A percentile compares a stretch with the other conserved stretches of the same genome.
These are phyloP conservation scores for Macroglossus sobrinus DNA, from an alignment of 2,113 vertebrate species.

Conservation along the genomic window DNA sequence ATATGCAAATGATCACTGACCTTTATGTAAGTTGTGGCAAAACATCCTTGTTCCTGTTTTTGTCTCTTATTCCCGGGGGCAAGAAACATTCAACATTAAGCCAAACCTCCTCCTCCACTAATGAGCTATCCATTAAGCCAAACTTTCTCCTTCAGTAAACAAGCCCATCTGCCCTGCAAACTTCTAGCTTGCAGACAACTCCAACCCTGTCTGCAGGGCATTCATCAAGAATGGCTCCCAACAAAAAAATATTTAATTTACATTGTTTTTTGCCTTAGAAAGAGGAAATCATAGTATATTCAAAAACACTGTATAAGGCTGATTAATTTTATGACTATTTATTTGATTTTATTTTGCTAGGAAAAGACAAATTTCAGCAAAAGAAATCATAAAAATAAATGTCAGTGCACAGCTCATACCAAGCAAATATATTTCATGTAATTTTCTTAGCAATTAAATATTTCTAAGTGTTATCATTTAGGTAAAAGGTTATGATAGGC, in stretches of 20 bases:
- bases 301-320: background rate
- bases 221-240: too few species aligned
- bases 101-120: too few species aligned
- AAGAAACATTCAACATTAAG: too few species aligned
- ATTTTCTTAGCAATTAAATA: background rate
- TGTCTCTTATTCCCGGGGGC: too few species aligned
- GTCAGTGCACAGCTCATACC: background rate
- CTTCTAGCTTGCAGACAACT: too few species aligned
- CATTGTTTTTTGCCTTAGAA: background rate
- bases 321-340: background rate
- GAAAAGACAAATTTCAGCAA: constrained; percentile 25
- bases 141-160: too few species aligned
- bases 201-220: too few species aligned
- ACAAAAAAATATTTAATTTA: background rate
- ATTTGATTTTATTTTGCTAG: background rate
- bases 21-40: too few species aligned
- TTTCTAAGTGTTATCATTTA: background rate
- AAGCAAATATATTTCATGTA: background rate
- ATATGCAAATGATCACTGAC: too few species aligned
- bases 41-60: too few species aligned
- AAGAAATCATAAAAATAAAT: background rate
- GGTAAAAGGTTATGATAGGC: background rate
- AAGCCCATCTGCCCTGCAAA: too few species aligned
- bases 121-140: too few species aligned
- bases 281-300: background rate